These are phyloP conservation scores for Amblyopsis rosae DNA, from an alignment of 2,113 vertebrate genomes.

Conservation along the genomic window DNA sequence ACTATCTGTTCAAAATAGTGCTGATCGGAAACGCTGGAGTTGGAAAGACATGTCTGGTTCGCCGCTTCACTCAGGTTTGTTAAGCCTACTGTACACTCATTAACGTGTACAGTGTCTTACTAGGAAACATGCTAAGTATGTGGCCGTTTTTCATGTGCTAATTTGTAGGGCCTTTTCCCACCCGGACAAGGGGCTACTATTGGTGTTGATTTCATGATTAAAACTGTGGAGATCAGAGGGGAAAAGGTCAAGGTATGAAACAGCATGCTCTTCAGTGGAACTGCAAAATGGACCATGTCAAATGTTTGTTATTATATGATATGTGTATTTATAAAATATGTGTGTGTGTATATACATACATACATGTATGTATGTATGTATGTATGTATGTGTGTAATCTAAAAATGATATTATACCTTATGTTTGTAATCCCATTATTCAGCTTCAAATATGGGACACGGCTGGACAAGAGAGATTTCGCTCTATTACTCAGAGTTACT, in stretches of 20 bases:
- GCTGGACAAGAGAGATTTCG: slow-evolving; percentile 97
- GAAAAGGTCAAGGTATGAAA: slow-evolving; percentile 94
- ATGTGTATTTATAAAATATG: too few relatives aligned
- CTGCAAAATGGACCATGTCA: neutral
- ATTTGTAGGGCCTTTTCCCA: slow-evolving; percentile 90
- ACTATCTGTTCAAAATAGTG: slow-evolving; percentile 99
- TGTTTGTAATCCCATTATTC: slow-evolving; percentile 35
- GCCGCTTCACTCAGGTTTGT: slow-evolving; percentile 97
- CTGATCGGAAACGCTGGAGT: slow-evolving; percentile 99
- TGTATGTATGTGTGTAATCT: too few relatives aligned
- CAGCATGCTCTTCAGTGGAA: neutral
- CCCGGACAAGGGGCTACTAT: slow-evolving; percentile 98
- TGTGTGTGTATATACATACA: too few relatives aligned
- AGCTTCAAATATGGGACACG: slow-evolving; percentile 99
- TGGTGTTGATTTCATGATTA: slow-evolving; percentile 99
- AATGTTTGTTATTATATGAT: neutral
- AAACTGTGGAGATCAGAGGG: slow-evolving; percentile 97
- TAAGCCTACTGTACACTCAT: neutral
- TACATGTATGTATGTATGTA: too few relatives aligned
- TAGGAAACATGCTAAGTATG: neutral
- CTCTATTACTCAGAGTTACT: slow-evolving; percentile 99
- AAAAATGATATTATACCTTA: neutral
- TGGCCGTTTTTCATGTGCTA: neutral
- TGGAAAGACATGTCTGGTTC: slow-evolving; percentile 97
- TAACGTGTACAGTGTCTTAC: neutral